Evolutionary conservation across 2,113 vertebrate species (phyloP).

Genomic region (Phoenicopterus ruber): DNA sequence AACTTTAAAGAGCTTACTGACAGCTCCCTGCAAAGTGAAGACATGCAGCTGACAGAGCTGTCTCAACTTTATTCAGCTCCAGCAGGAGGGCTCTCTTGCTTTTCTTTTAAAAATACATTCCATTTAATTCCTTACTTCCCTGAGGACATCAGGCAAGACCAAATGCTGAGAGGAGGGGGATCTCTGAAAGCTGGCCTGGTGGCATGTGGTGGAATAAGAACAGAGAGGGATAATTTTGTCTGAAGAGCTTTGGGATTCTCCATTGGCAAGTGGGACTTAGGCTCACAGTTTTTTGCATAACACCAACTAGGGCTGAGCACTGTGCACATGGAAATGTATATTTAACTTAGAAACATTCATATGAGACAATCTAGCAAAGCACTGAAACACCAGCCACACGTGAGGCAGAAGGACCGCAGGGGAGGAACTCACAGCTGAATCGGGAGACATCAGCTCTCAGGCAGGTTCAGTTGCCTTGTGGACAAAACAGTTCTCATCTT

Average conservation of each 20-base stretch:
- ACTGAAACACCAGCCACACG: background rate
- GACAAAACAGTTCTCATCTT: background rate
- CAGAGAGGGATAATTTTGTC: background rate
- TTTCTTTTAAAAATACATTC: constrained; percentile 25
- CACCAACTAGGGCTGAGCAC: background rate
- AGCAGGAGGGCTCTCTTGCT: constrained; percentile 8
- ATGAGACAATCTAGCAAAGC: background rate
- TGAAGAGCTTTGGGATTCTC: background rate
- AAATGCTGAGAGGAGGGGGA: background rate
- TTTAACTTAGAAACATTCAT: background rate
- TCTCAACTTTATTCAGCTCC: constrained; percentile 27
- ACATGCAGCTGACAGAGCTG: constrained; percentile 39
- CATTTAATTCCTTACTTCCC: constrained; percentile 47
- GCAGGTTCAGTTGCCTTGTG: background rate
- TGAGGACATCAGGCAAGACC: background rate
- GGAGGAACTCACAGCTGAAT: background rate
- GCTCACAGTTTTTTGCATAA: background rate
- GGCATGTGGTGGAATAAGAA: background rate
- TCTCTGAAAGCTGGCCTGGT: background rate
- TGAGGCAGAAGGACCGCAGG: background rate
- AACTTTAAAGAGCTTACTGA: constrained; percentile 55
- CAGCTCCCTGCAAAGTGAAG: constrained; percentile 41
- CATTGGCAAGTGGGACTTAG: background rate
- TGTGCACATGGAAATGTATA: background rate
- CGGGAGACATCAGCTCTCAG: background rate